Percentiles rank a stretch among this genome's conserved stretches.
These are phyloP conservation scores for Caenorhabditis auriculariae DNA, from an alignment of 2,888 invertebrate genomes.

Conservation along the genomic window DNA sequence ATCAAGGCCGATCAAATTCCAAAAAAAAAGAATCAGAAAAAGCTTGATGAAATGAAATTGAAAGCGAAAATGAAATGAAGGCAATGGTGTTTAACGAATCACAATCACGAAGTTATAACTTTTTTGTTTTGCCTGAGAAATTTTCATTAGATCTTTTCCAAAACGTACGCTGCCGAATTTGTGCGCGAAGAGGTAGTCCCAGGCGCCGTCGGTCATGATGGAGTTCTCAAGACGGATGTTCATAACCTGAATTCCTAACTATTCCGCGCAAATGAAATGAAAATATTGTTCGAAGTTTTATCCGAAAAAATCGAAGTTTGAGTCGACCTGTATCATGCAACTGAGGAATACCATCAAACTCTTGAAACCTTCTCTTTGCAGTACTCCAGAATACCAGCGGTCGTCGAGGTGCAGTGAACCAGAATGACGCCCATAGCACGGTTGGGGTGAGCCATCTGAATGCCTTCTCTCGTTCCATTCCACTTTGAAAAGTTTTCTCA, in stretches of 20 bases:
- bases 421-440: slow-evolving; percentile 79
- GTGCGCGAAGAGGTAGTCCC: slow-evolving; percentile 83
- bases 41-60: too few species aligned
- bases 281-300: not conserved
- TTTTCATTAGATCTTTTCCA: not conserved
- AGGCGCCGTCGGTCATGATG: slow-evolving; percentile 81
- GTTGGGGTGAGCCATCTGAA: slow-evolving; percentile 75
- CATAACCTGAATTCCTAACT: slow-evolving; percentile 76
- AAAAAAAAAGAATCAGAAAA: too few species aligned
- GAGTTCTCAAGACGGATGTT: slow-evolving; percentile 79
- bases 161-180: slow-evolving; percentile 86
- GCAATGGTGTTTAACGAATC: too few species aligned
- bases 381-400: slow-evolving; percentile 82
- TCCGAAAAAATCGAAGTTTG: too few species aligned
- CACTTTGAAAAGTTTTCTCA: too few species aligned
- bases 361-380: slow-evolving; percentile 80
- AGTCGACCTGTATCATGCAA: too few species aligned
- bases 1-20: too few species aligned
- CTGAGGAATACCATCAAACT: too few species aligned
- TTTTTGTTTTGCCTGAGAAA: too few species aligned
- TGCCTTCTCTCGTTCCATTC: too few species aligned
- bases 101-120: too few species aligned
- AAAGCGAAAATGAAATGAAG: too few species aligned
- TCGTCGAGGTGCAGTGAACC: slow-evolving; percentile 84
- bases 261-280: not conserved